Percentiles rank a stretch among this genome's conserved stretches.
Conservation (phyloP, 2,113 vertebrate species). For the Centropus bengalensis region DNA sequence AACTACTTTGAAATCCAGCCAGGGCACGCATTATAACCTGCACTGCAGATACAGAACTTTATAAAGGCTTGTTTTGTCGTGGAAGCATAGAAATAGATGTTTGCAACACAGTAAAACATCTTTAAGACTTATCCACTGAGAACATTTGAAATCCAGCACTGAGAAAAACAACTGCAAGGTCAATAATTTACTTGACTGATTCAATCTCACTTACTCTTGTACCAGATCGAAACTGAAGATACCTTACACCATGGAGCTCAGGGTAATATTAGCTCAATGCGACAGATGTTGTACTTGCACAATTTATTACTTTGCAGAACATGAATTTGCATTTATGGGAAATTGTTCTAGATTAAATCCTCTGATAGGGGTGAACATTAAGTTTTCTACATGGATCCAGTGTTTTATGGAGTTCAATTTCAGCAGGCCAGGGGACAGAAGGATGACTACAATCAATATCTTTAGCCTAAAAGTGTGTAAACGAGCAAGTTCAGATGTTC, state of each 20-base stretch:
- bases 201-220: background rate
- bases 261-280: background rate
- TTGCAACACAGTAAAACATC: background rate
- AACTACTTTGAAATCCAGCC: background rate
- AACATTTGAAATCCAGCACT: background rate
- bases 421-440: background rate
- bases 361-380: background rate
- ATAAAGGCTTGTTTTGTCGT: background rate
- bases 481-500: background rate
- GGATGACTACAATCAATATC: background rate
- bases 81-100: too few species aligned
- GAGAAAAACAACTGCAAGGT: background rate
- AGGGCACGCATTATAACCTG: background rate
- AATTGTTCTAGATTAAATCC: background rate
- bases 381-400: background rate
- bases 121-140: background rate
- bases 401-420: background rate
- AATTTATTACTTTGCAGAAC: background rate
- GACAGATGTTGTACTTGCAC: background rate
- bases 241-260: background rate
- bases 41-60: background rate
- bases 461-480: background rate
- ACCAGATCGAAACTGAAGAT: background rate
- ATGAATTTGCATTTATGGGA: background rate
- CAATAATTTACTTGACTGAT: constrained; percentile 13